Evolutionary conservation across 92 coral and sea anemone species (phyloP), one percentile per base, ranked within the genome.

Genomic region (Hydrozoanthus gracilis): DNA sequence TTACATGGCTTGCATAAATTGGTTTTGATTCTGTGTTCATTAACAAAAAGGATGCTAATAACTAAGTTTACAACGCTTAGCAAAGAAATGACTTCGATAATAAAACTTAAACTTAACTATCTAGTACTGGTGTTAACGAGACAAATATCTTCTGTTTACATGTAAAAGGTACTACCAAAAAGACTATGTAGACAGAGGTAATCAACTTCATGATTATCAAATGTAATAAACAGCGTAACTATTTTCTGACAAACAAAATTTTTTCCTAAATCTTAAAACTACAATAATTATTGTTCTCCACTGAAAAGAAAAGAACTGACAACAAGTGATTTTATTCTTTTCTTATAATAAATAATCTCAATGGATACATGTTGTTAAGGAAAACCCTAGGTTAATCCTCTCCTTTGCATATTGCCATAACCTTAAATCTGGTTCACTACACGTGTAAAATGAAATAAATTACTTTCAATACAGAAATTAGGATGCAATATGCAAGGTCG

Each of bases 101-200:
- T 74, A 80, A 80, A 80, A 80, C 73, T 80, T 47, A 60, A 73
- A 80, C 73, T 64, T 64, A 65, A 47, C 85, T 80, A 80, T 48
- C 85, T 80, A 27, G 39, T 2, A 80, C 73, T 80, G 72, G 20
- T 46, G 47, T 64, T 62, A 17, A 65, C 74, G 11, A 17, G 85
- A 80, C 66, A 80, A 80, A 80, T 80, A 80, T 46, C 61, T 47
- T 48, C 73, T n/a, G 5, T 16, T 20, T 80, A 27, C 39, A 60
- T 80, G 16, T 46, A 51, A 27, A 68, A 68, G 71, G 44, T 8
- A 35, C 9, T 39, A 15, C 27, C 44, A 8, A 66, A 27, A 48
- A 8, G 27, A 58, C 64, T 11, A 58, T 8, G n/a, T 5, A 8
- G 12, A 9, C 64, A 4, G 15, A 16, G 64, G 15, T 11, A 3